A percentile compares a stretch with the other conserved stretches of the same genome.
Evolutionary conservation across 2,797 vertebrate species (phyloP).

Genomic region (Staurois parvus): DNA sequence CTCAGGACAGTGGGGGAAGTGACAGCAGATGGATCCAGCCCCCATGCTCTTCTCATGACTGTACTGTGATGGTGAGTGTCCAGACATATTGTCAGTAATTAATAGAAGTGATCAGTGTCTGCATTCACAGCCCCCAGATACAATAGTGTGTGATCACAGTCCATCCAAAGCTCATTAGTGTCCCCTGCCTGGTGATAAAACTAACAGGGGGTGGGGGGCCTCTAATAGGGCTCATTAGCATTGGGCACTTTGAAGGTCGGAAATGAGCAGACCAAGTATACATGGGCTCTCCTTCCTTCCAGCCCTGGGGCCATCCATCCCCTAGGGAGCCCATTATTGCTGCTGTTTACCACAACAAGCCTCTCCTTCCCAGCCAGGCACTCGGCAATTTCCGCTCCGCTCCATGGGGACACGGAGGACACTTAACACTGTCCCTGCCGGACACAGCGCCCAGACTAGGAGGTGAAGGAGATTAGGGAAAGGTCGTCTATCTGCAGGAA

Average conservation of each 20-base stretch:
- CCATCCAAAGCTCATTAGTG: too few relatives aligned
- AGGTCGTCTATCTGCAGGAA: conserved; percentile 23
- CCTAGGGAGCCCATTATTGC: conserved; percentile 27
- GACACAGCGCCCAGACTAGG: too few relatives aligned
- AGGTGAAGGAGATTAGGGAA: not conserved
- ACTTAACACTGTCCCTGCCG: conserved; percentile 18
- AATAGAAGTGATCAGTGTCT: too few relatives aligned
- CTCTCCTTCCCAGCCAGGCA: conserved; percentile 8
- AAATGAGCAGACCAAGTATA: conserved; percentile 27
- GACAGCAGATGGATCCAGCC: too few relatives aligned
- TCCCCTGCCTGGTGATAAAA: not conserved
- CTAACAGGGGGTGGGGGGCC: not conserved
- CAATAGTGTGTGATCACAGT: too few relatives aligned
- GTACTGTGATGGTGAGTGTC: too few relatives aligned
- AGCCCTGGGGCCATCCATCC: conserved; percentile 5
- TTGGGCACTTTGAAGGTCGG: conserved; percentile 48
- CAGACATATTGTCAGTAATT: too few relatives aligned
- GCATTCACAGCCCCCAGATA: too few relatives aligned
- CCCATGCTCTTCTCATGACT: too few relatives aligned
- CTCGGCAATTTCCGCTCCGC: conserved; percentile 9
- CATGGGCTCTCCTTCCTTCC: conserved; percentile 11
- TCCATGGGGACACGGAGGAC: not conserved
- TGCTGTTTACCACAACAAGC: conserved; percentile 10
- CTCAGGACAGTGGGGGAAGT: too few relatives aligned
- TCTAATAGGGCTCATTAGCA: conserved; percentile 43